These are phyloP conservation scores for Drosophila malerkotliana DNA, from an alignment of 1,140 invertebrate genomes.

Conservation along the genomic window DNA sequence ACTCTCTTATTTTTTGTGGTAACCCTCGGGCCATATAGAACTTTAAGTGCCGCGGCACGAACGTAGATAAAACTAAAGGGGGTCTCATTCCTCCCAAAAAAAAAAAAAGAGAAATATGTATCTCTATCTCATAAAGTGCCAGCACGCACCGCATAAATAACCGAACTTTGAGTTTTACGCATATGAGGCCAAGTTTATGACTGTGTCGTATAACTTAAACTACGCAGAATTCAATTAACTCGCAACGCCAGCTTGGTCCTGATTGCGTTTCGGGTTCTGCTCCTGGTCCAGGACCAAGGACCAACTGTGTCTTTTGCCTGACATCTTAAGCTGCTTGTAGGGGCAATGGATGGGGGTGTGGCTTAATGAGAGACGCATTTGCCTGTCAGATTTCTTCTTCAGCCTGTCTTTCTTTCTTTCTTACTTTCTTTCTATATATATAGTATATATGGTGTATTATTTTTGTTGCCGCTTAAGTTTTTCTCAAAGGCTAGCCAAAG, in stretches of 20 bases:
- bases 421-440: conserved; percentile 7
- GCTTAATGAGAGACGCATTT: conserved; percentile 49
- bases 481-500: conserved; percentile 5
- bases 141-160: conserved; percentile 57
- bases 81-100: background rate
- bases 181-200: conserved; percentile 67
- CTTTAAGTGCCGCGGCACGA: conserved; percentile 62
- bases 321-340: conserved; percentile 41
- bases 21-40: conserved; percentile 32
- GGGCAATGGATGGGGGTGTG: conserved; percentile 4
- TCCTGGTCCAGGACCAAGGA: conserved; percentile 18
- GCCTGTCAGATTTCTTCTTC: conserved; percentile 38
- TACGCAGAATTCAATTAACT: conserved; percentile 69
- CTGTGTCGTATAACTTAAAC: conserved; percentile 69
- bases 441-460: background rate
- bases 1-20: conserved; percentile 3
- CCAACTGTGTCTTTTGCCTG: conserved; percentile 31
- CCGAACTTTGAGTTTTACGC: conserved; percentile 58
- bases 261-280: conserved; percentile 27
- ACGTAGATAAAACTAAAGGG: conserved; percentile 54
- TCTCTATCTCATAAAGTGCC: conserved; percentile 40
- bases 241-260: conserved; percentile 43
- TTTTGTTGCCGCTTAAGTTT: conserved; percentile 12
- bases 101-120: background rate
- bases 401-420: conserved; percentile 13